Conservation (phyloP, 2,888 invertebrate species). For the Poecilus cupreus region DNA sequence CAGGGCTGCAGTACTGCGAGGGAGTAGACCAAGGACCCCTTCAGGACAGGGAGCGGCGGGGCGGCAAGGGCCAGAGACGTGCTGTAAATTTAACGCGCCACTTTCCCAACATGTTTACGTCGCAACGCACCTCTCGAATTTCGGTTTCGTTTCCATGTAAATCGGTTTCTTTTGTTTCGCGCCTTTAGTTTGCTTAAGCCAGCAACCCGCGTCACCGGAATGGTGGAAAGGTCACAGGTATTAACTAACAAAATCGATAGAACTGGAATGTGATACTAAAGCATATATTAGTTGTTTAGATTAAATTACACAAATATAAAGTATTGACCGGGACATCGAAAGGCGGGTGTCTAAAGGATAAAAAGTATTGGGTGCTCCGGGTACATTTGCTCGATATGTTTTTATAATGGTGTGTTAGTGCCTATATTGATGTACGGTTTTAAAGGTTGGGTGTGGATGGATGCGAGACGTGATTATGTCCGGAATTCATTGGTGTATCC, state of each 20-base stretch:
- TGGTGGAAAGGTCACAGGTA: constrained; percentile 7
- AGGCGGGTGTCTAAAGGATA: too few relatives aligned
- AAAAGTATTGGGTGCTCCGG: too few relatives aligned
- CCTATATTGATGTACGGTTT: too few relatives aligned
- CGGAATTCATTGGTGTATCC: too few relatives aligned
- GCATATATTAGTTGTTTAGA: too few relatives aligned
- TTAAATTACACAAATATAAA: too few relatives aligned
- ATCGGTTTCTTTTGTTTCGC: constrained; percentile 47
- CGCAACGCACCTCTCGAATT: constrained; percentile 17
- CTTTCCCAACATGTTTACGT: constrained; percentile 52
- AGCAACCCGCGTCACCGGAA: neutral
- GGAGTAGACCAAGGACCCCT: neutral
- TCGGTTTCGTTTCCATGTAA: constrained; percentile 30
- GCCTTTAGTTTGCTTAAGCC: neutral
- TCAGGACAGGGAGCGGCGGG: neutral
- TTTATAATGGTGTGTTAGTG: too few relatives aligned
- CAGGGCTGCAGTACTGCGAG: constrained; percentile 29
- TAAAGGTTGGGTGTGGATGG: too few relatives aligned
- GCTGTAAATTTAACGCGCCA: constrained; percentile 44
- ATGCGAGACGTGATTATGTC: too few relatives aligned
- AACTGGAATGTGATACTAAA: too few relatives aligned
- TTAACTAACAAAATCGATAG: neutral
- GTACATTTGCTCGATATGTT: too few relatives aligned
- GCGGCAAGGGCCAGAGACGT: constrained; percentile 2
- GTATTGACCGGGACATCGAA: too few relatives aligned